Percentiles rank a stretch among this genome's conserved stretches.
Conservation (phyloP, 2,888 invertebrate genomes). For the Slavum lentiscoides region DNA sequence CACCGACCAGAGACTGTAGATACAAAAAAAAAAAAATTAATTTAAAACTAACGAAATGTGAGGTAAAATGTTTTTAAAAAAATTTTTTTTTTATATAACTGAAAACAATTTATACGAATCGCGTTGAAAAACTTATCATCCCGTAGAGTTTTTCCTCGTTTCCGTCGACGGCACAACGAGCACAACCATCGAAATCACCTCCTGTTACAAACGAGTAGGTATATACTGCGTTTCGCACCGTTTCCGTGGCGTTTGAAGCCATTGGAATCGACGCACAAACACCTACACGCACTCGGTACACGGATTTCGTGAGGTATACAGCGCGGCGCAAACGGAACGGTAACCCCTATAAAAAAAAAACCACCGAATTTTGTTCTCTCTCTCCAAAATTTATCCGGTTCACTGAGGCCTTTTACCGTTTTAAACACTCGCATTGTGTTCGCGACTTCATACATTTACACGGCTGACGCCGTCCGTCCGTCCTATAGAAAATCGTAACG, state of each 20-base stretch:
- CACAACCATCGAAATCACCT: neutral
- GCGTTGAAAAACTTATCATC: no score
- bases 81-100: no score
- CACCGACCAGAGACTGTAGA: no score
- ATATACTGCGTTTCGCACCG: neutral
- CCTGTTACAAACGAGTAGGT: no score
- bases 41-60: no score
- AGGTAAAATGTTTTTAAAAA: no score
- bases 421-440: constrained; percentile 39
- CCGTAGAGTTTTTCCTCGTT: no score
- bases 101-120: no score
- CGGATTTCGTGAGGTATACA: neutral
- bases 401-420: constrained; percentile 52
- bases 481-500: constrained; percentile 34
- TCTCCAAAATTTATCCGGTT: constrained; percentile 41
- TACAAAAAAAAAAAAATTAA: no score
- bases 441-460: no score
- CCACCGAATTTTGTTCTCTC: neutral
- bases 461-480: neutral
- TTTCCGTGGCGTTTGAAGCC: constrained; percentile 34
- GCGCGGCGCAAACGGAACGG: no score
- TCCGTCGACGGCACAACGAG: no score
- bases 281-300: neutral
- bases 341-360: neutral
- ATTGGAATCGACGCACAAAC: constrained; percentile 18